phyloP scores from a whole-genome alignment of 2,113 vertebrate species.

The Clarias macrocephalus region DNA sequence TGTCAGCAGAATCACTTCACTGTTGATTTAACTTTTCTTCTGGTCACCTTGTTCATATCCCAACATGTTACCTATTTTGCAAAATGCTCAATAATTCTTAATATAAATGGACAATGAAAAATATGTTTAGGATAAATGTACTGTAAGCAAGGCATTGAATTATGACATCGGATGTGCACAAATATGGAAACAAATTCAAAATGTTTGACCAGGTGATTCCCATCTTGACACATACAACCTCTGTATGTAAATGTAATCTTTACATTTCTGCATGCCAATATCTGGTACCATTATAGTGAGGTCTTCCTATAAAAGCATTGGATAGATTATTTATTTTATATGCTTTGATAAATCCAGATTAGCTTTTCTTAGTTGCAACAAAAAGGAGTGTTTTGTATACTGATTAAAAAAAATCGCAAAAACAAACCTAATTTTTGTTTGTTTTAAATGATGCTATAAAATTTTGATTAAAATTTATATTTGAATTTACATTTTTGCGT shows the following conservation, averaged over 20 bases:
- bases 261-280: conserved; percentile 30
- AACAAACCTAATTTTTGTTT: too few species aligned
- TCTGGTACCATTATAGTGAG: not conserved
- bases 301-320: not conserved
- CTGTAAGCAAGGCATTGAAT: conserved; percentile 40
- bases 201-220: conserved; percentile 48
- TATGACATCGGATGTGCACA: conserved; percentile 51
- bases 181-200: conserved; percentile 49
- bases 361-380: not conserved
- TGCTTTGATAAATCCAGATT: conserved; percentile 8
- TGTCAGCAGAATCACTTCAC: conserved; percentile 42
- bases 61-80: conserved; percentile 55
- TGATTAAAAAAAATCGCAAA: too few species aligned
- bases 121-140: conserved; percentile 47
- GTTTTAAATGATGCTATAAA: not conserved
- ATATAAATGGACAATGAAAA: conserved; percentile 33
- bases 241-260: conserved; percentile 19
- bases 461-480: not conserved
- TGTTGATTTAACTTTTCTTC: conserved; percentile 33
- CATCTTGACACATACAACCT: conserved; percentile 33
- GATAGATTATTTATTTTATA: not conserved
- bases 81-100: conserved; percentile 14
- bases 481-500: not conserved
- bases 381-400: not conserved
- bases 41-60: conserved; percentile 44